These are phyloP conservation scores for Drosophila triauraria DNA, from an alignment of 1,140 invertebrate genomes.

Conservation along the genomic window DNA sequence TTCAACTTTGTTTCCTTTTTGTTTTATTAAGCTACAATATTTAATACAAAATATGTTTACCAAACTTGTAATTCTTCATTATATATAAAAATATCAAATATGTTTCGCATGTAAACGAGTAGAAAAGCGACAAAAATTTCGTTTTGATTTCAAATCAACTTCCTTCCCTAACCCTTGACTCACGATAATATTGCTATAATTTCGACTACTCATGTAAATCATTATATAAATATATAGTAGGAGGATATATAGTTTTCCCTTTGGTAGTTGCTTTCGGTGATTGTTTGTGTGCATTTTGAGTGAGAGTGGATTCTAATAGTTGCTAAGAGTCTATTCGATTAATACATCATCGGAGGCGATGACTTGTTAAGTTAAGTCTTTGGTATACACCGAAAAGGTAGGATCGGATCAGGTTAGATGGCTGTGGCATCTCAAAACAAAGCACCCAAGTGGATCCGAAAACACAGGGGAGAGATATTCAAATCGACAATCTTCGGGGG, in stretches of 20 bases:
- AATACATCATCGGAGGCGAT: slow-evolving; percentile 65
- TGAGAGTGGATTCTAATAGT: slow-evolving; percentile 57
- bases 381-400: slow-evolving; percentile 67
- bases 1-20: slow-evolving; percentile 33
- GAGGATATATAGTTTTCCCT: slow-evolving; percentile 24
- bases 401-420: slow-evolving; percentile 55
- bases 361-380: slow-evolving; percentile 71
- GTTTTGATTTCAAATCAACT: slow-evolving; percentile 42
- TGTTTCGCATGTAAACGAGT: slow-evolving; percentile 47
- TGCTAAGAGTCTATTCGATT: slow-evolving; percentile 75
- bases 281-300: slow-evolving; percentile 24
- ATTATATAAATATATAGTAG: slow-evolving; percentile 55
- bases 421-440: slow-evolving; percentile 37
- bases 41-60: slow-evolving; percentile 71
- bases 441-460: slow-evolving; percentile 21
- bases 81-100: slow-evolving; percentile 80
- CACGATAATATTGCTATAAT: slow-evolving; percentile 60
- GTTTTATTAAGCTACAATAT: slow-evolving; percentile 69
- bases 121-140: slow-evolving; percentile 66
- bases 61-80: slow-evolving; percentile 34
- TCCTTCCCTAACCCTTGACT: background rate
- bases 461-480: slow-evolving; percentile 15
- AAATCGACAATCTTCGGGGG: slow-evolving; percentile 1
- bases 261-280: slow-evolving; percentile 25
- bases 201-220: slow-evolving; percentile 46